These are phyloP conservation scores for Scolopax mira DNA, from an alignment of 2,113 vertebrate genomes.

Conservation along the genomic window DNA sequence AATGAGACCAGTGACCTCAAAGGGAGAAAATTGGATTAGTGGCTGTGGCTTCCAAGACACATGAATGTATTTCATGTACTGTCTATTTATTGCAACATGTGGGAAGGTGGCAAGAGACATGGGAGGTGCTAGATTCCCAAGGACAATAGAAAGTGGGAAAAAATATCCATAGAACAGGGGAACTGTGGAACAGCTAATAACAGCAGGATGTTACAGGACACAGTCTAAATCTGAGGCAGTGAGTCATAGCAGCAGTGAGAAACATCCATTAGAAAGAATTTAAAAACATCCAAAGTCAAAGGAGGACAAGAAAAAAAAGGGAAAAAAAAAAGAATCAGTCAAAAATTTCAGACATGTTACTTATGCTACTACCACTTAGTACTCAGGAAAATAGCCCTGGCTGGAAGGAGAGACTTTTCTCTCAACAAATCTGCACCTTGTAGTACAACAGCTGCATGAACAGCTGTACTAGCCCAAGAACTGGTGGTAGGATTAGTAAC, in stretches of 20 bases:
- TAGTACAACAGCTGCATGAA: neutral
- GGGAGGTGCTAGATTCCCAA: neutral
- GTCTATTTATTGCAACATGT: neutral
- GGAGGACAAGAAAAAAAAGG: neutral
- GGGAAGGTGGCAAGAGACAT: neutral
- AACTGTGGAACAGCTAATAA: neutral
- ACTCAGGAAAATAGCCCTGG: neutral
- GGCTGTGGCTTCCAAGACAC: neutral
- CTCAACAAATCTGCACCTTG: neutral
- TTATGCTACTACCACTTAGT: neutral
- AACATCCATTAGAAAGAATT: neutral
- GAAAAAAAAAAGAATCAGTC: neutral
- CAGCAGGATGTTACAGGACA: neutral
- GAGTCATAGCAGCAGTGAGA: neutral
- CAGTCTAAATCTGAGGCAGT: neutral
- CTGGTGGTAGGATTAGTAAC: neutral
- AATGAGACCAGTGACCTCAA: neutral
- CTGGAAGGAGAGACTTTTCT: neutral
- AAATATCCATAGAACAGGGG: neutral
- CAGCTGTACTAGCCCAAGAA: neutral
- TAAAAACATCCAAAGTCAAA: neutral
- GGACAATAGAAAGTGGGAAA: neutral
- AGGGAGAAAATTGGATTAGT: neutral
- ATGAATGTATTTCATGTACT: neutral
- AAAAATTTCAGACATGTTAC: rapidly evolving